These are phyloP conservation scores for Sialis lutaria DNA, from an alignment of 2,888 invertebrate species.

Conservation along the genomic window DNA sequence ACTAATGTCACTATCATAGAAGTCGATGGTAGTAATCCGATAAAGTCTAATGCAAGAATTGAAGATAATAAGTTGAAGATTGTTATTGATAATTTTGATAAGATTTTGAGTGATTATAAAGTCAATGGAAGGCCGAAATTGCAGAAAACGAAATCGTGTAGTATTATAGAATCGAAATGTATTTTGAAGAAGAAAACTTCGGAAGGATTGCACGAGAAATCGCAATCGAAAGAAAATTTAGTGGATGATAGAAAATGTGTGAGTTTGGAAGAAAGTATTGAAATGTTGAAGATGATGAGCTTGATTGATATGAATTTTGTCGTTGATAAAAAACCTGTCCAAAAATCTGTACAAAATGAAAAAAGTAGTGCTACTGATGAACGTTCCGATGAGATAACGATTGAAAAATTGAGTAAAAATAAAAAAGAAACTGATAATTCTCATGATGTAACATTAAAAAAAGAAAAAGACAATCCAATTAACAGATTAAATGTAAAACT, in stretches of 20 bases:
- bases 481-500: too few relatives aligned
- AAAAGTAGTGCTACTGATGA: too few relatives aligned
- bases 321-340: not conserved
- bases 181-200: slow-evolving; percentile 41
- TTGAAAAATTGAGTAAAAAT: too few relatives aligned
- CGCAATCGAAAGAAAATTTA: not conserved
- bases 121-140: slow-evolving; percentile 31
- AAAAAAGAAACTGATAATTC: too few relatives aligned
- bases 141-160: slow-evolving; percentile 52
- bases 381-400: too few relatives aligned
- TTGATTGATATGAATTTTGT: slow-evolving; percentile 13
- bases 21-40: slow-evolving; percentile 7
- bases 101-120: slow-evolving; percentile 29
- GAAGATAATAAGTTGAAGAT: slow-evolving; percentile 28
- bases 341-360: too few relatives aligned
- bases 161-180: slow-evolving; percentile 50
- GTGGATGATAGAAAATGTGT: not conserved
- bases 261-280: not conserved
- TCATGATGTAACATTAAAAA: too few relatives aligned
- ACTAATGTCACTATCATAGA: slow-evolving; percentile 31
- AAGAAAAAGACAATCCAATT: too few relatives aligned
- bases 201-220: slow-evolving; percentile 13
- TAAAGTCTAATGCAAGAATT: slow-evolving; percentile 6
- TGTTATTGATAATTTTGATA: slow-evolving; percentile 34
- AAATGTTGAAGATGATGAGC: slow-evolving; percentile 16